Percentiles rank a stretch among this genome's conserved stretches.
phyloP scores from a whole-genome alignment of 2,797 vertebrate genomes.

The Triplophysa yarkandensis region DNA sequence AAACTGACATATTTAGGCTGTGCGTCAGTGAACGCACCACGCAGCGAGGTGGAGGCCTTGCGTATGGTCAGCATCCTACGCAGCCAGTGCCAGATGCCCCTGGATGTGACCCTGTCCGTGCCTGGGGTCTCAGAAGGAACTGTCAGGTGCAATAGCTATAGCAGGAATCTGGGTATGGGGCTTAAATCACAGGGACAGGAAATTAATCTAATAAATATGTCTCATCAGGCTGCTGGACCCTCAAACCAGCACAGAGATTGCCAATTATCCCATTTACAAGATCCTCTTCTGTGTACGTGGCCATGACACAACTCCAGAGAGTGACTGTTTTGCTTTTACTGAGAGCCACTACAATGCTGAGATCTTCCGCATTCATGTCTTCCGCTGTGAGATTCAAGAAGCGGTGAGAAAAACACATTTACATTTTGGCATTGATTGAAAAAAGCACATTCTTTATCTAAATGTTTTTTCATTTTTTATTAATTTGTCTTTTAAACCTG shows the following conservation, averaged over 20 bases:
- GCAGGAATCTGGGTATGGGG: neutral
- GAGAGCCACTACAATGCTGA: constrained; percentile 98
- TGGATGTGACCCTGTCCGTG: constrained; percentile 94
- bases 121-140: constrained; percentile 97
- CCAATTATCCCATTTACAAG: constrained; percentile 98
- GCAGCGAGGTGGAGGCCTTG: constrained; percentile 95
- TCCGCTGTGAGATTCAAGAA: constrained; percentile 98
- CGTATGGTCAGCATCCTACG: constrained; percentile 97
- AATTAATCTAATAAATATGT: neutral
- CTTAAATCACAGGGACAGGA: neutral
- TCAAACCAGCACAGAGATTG: constrained; percentile 90
- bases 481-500: no score
- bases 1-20: constrained; percentile 97
- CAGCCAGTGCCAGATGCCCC: constrained; percentile 90
- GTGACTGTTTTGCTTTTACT: constrained; percentile 98
- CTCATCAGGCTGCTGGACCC: constrained; percentile 90
- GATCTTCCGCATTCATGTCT: constrained; percentile 98
- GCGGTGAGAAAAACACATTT: constrained; percentile 82
- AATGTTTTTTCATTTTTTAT: no score
- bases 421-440: neutral
- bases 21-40: constrained; percentile 94
- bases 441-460: no score
- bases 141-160: constrained; percentile 82
- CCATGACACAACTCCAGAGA: constrained; percentile 93
- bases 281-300: constrained; percentile 98